Conservation (phyloP, 2,888 invertebrate genomes). For the Eucera pruinosa region DNA sequence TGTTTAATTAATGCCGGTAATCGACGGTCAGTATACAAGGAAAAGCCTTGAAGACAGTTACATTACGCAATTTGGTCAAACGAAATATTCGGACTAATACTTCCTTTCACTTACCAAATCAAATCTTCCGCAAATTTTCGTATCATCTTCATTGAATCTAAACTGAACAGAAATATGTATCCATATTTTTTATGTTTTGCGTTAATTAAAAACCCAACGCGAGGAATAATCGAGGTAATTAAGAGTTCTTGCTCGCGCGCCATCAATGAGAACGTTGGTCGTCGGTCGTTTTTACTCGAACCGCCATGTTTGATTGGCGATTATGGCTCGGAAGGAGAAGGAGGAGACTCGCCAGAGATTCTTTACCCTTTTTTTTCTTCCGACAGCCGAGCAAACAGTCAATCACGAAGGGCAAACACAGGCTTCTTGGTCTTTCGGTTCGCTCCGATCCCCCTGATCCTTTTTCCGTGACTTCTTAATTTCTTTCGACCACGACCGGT, state of each 20-base stretch:
- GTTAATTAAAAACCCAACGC: neutral
- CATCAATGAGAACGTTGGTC: neutral
- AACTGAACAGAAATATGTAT: no score
- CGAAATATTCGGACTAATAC: no score
- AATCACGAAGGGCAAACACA: constrained; percentile 73
- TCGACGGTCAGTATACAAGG: constrained; percentile 29
- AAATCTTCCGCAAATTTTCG: no score
- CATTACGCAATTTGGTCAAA: constrained; percentile 20
- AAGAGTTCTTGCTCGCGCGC: constrained; percentile 52
- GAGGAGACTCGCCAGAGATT: constrained; percentile 16
- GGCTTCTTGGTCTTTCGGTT: constrained; percentile 39
- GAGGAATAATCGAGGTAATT: constrained; percentile 67
- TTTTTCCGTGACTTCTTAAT: constrained; percentile 62
- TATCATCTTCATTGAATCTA: no score
- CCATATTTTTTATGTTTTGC: no score
- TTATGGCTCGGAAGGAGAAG: constrained; percentile 65
- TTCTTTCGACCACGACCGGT: constrained; percentile 56
- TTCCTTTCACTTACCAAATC: neutral
- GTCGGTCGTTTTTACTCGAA: constrained; percentile 43
- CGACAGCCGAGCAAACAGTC: constrained; percentile 57
- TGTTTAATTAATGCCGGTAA: constrained; percentile 57
- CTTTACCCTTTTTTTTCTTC: neutral
- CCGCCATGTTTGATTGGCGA: constrained; percentile 75
- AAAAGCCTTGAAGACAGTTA: constrained; percentile 30
- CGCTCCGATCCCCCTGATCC: constrained; percentile 48